A percentile compares a stretch with the other conserved stretches of the same genome.
phyloP scores from a whole-genome alignment of 2,113 vertebrate genomes.

The Chunga burmeisteri region DNA sequence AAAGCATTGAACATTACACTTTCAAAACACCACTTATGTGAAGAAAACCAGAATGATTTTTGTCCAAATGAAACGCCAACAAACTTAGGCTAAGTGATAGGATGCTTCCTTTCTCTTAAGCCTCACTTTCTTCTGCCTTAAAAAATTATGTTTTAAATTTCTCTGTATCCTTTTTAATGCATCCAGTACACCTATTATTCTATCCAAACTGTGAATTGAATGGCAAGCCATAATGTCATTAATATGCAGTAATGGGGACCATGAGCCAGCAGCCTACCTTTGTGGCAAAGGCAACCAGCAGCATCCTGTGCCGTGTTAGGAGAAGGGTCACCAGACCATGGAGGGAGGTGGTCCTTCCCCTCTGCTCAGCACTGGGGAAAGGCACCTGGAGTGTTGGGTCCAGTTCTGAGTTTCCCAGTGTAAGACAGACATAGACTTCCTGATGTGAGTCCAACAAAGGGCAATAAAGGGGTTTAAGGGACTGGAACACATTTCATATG shows the following conservation, averaged over 20 bases:
- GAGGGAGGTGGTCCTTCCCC: background rate
- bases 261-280: background rate
- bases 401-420: background rate
- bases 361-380: background rate
- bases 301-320: fast-evolving
- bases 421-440: background rate
- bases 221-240: background rate
- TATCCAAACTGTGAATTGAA: background rate
- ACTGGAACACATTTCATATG: background rate
- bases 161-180: background rate
- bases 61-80: background rate
- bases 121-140: background rate
- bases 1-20: background rate
- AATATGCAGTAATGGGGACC: background rate
- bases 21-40: background rate
- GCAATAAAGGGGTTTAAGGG: background rate
- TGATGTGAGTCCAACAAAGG: background rate
- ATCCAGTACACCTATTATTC: background rate
- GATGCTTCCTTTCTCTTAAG: background rate
- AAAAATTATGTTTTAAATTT: background rate
- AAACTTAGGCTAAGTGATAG: background rate
- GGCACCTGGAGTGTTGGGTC: background rate
- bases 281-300: background rate
- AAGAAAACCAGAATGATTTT: background rate
- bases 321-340: background rate